Evolutionary conservation across 2,113 vertebrate genomes (phyloP).

Genomic region (Prietella phreatophila): DNA sequence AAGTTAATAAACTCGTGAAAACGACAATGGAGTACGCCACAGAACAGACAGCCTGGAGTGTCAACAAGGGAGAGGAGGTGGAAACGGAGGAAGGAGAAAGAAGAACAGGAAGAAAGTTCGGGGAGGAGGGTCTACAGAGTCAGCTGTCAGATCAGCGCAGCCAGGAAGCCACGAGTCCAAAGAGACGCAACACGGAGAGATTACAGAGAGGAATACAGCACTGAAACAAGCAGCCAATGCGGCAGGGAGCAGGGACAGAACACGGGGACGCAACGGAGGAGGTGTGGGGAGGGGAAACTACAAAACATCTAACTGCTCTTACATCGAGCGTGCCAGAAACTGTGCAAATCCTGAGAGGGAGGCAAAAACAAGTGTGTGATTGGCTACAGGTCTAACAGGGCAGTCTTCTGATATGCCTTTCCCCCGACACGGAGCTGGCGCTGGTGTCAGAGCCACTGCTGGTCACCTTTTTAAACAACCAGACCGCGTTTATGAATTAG

Average conservation of each 20-base stretch:
- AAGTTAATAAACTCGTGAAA: constrained; percentile 57
- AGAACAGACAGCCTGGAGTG: constrained; percentile 60
- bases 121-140: constrained; percentile 42
- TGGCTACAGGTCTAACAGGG: constrained; percentile 48
- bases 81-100: constrained; percentile 12
- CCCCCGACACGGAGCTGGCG: constrained; percentile 24
- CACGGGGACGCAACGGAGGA: neutral
- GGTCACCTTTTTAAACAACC: neutral
- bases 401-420: neutral
- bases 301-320: constrained; percentile 69
- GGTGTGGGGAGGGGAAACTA: constrained; percentile 4
- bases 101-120: neutral
- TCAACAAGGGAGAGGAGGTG: constrained; percentile 38
- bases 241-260: constrained; percentile 47
- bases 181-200: constrained; percentile 50
- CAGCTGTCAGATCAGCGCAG: constrained; percentile 67
- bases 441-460: constrained; percentile 14
- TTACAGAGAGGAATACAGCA: constrained; percentile 64
- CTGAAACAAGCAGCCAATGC: constrained; percentile 63
- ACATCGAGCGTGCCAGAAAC: constrained; percentile 74
- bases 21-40: constrained; percentile 66
- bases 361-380: constrained; percentile 56
- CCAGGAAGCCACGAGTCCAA: constrained; percentile 55
- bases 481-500: neutral
- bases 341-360: constrained; percentile 77